Evolutionary conservation across 2,888 invertebrate species (phyloP), one percentile per base, ranked within the genome.

Genomic region (Pseudococcus longispinus): DNA sequence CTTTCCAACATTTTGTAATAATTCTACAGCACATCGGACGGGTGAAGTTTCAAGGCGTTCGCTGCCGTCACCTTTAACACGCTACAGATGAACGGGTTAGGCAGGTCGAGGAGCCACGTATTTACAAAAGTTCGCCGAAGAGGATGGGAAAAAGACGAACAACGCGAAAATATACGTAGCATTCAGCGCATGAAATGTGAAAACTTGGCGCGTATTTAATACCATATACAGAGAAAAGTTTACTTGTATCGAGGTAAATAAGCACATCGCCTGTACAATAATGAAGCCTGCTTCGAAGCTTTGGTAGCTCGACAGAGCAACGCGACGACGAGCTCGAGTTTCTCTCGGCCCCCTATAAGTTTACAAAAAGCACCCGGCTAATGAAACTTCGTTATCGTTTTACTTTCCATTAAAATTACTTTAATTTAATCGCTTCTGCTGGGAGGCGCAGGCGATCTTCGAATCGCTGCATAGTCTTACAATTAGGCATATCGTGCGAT

Each of bases 321-420:
- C 44, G 44, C 44, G 44, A 9, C 44, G 13, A 18, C 51, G 11
- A 51, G 13, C 51, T 51, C 18, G 51, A 23, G 1, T 8, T 55
- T 55, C 20, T 55, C 1, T 1, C 55, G 4, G 23, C 8, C n/a
- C 3, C n/a, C 2, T 8, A 23, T 20, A n/a, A 32, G 32, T 32
- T 32, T 32, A 11, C 55, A 23, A 55, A 55, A 23, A 20, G 20
- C 20, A 20, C 23, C 1, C 55, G 20, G 5, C n/a, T 55, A 55
- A 55, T 55, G 55, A 55, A 55, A 55, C 55, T 55, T 55, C 55
- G 20, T 55, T 55, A 55, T 55, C 55, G 55, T 55, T 55, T 32
- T 55, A 55, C 55, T 55, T 55, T 55, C 55, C 55, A 55, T 55
- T 55, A 55, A 55, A 55, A 55, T 55, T 55, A 55, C 55, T 55